phyloP scores from a whole-genome alignment of 30 jellyfish, hydroid and myxozoan genomes.

The Aurelia sp. region DNA sequence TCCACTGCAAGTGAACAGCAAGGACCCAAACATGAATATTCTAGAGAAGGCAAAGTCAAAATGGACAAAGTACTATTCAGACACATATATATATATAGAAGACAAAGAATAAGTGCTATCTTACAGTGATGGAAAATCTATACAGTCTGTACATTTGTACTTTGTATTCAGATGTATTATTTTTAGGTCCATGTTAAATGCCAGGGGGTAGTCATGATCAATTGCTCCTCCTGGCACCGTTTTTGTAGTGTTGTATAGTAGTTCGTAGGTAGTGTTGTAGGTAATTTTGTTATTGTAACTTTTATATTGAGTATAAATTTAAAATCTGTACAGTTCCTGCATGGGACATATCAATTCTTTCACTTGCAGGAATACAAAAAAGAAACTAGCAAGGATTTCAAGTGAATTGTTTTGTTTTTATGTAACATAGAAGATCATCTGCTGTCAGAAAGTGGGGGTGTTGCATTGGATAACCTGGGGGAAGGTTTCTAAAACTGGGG shows the following conservation, averaged over 20 bases:
- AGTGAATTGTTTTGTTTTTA: background rate
- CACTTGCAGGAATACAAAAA: background rate
- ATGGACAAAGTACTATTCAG: background rate
- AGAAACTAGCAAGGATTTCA: background rate
- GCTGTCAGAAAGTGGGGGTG: constrained; percentile 2
- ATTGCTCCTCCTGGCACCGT: too few relatives aligned
- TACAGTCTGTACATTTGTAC: too few relatives aligned
- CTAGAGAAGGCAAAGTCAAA: background rate
- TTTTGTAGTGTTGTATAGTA: too few relatives aligned
- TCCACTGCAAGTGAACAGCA: background rate
- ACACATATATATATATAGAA: background rate
- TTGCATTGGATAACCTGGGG: background rate
- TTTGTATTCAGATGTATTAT: too few relatives aligned
- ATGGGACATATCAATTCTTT: background rate
- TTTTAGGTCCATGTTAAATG: too few relatives aligned
- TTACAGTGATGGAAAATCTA: constrained; percentile 4
- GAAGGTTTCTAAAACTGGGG: too few relatives aligned
- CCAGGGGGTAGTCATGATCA: too few relatives aligned
- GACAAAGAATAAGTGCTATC: background rate
- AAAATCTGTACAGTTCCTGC: constrained; percentile 6
- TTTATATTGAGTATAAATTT: too few relatives aligned
- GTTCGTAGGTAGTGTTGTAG: too few relatives aligned
- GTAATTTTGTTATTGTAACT: too few relatives aligned
- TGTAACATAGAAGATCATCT: background rate
- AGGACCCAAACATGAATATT: background rate